phyloP scores from a whole-genome alignment of 2,113 vertebrate species.

The Oostethus manadensis region DNA sequence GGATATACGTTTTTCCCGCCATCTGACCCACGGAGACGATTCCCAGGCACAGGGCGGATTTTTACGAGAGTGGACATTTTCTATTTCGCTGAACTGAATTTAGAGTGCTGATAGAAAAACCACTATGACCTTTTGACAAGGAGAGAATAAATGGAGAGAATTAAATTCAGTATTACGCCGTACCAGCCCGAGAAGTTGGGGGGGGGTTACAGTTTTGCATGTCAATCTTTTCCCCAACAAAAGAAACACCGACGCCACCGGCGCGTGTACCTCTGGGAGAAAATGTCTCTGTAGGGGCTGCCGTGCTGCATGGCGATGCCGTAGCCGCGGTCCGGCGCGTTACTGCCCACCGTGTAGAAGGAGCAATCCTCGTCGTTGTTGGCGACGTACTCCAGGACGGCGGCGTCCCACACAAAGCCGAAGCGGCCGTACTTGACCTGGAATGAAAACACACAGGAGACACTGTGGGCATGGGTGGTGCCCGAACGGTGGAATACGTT shows the following conservation, averaged over 20 bases:
- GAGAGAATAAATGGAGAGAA: conserved; percentile 11
- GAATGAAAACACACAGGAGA: conserved; percentile 13
- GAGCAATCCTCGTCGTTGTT: conserved; percentile 95
- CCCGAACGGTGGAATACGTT: background rate
- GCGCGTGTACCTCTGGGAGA: conserved; percentile 89
- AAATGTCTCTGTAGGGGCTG: conserved; percentile 93
- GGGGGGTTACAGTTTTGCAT: background rate
- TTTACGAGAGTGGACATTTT: conserved; percentile 22
- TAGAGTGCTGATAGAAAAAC: conserved; percentile 18
- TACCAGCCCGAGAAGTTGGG: conserved; percentile 1
- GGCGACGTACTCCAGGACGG: conserved; percentile 91
- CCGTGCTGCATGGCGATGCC: conserved; percentile 96
- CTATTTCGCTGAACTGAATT: conserved; percentile 32
- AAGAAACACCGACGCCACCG: conserved; percentile 12
- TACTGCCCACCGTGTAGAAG: conserved; percentile 88
- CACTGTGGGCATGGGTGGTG: background rate
- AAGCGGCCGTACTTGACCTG: conserved; percentile 95
- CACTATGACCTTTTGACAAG: conserved; percentile 18
- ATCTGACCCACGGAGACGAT: conserved; percentile 15
- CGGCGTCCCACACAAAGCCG: conserved; percentile 95
- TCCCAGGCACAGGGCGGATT: conserved; percentile 17
- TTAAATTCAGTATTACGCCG: background rate
- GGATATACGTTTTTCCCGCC: conserved; percentile 20
- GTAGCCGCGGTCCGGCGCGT: conserved; percentile 87
- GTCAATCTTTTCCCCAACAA: conserved; percentile 2